phyloP scores from a whole-genome alignment of 2,888 invertebrate genomes.

The Pseudanteris insignis region DNA sequence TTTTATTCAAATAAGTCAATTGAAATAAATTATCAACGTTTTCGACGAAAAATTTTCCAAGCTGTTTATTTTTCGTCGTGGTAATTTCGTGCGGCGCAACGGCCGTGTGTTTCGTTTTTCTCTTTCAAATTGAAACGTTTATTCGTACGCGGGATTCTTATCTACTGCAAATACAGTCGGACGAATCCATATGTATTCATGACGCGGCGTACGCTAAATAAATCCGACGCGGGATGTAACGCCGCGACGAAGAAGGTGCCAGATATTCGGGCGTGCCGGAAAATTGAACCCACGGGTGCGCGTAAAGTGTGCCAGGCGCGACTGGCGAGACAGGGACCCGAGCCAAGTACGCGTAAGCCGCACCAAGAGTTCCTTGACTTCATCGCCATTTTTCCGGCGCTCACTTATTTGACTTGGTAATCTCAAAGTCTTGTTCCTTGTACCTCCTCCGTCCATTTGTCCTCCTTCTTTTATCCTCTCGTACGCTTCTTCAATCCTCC shows the following conservation, averaged over 20 bases:
- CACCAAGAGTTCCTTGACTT: slow-evolving; percentile 48
- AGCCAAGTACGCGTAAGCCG: slow-evolving; percentile 51
- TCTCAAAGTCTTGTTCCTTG: slow-evolving; percentile 52
- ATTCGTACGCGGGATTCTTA: slow-evolving; percentile 11
- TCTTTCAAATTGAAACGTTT: slow-evolving; percentile 5
- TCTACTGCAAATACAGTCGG: slow-evolving; percentile 6
- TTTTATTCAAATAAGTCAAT: too few relatives aligned
- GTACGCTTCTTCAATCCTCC: neutral
- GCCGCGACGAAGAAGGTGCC: slow-evolving; percentile 43
- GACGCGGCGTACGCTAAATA: slow-evolving; percentile 46
- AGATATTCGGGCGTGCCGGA: slow-evolving; percentile 47
- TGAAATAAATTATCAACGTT: too few relatives aligned
- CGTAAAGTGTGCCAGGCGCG: slow-evolving; percentile 21
- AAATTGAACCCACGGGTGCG: slow-evolving; percentile 48
- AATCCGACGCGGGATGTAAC: slow-evolving; percentile 44
- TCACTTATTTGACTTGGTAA: slow-evolving; percentile 65
- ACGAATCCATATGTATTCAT: slow-evolving; percentile 55
- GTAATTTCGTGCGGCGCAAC: too few relatives aligned
- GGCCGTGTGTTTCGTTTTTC: neutral
- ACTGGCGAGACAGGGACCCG: slow-evolving; percentile 7
- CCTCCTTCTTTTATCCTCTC: neutral
- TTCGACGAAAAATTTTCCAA: too few relatives aligned
- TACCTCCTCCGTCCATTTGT: slow-evolving; percentile 25
- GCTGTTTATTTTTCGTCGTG: too few relatives aligned
- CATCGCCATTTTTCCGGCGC: slow-evolving; percentile 54